phyloP scores from a whole-genome alignment of 2,797 vertebrate genomes.

The Pteronotus mesoamericanus region DNA sequence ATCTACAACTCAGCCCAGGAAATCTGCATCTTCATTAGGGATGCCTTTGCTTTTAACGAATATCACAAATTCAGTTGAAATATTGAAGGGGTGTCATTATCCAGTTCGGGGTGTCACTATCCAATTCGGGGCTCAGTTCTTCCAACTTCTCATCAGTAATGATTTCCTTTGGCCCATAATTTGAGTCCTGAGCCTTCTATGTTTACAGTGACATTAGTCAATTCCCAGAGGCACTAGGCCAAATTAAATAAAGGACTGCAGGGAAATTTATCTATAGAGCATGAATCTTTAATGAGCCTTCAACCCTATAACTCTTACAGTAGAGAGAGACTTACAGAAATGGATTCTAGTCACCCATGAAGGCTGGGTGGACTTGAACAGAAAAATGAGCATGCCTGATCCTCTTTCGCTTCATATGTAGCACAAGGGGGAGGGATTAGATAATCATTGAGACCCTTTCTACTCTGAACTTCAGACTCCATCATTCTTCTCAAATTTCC shows the following conservation, averaged over 20 bases:
- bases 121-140: slow-evolving; percentile 11
- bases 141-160: slow-evolving; percentile 59
- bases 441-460: not conserved
- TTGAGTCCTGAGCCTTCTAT: slow-evolving; percentile 47
- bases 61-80: not conserved
- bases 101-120: not conserved
- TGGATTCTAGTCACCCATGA: not conserved
- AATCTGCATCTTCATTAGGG: not conserved
- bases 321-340: slow-evolving; percentile 19
- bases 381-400: not conserved
- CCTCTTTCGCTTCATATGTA: not conserved
- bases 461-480: not conserved
- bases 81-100: not conserved
- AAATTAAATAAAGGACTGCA: slow-evolving; percentile 75
- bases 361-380: not conserved
- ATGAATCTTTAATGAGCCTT: slow-evolving; percentile 70
- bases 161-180: slow-evolving; percentile 61
- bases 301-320: slow-evolving; percentile 49
- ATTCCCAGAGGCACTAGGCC: slow-evolving; percentile 58
- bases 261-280: slow-evolving; percentile 69
- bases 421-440: not conserved
- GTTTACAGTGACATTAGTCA: slow-evolving; percentile 69
- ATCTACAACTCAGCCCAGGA: slow-evolving; percentile 13
- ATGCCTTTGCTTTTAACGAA: slow-evolving; percentile 15
- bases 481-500: not conserved